These are phyloP conservation scores for Panulirus ornatus DNA, from an alignment of 1,140 invertebrate species.

Conservation along the genomic window DNA sequence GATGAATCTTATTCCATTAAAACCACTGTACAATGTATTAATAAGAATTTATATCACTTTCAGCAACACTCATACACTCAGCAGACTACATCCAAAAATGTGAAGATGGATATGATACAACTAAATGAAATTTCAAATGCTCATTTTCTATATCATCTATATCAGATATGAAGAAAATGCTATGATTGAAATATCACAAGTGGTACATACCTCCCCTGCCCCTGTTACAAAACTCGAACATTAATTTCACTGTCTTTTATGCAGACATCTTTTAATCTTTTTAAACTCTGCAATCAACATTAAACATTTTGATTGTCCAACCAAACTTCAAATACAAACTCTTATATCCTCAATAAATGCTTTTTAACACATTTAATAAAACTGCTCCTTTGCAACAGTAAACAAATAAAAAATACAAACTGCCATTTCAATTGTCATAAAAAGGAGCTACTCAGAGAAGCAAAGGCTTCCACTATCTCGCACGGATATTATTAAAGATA, in stretches of 20 bases:
- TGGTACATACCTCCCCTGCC: constrained; percentile 1
- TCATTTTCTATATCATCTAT: not conserved
- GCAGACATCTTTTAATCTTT: not conserved
- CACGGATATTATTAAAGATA: constrained; percentile 73
- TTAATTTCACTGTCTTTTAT: constrained; percentile 34
- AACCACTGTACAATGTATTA: constrained; percentile 36
- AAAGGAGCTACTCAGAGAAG: constrained; percentile 70
- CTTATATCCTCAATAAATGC: constrained; percentile 64
- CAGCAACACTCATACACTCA: not conserved
- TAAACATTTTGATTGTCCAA: constrained; percentile 70
- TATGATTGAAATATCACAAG: constrained; percentile 21
- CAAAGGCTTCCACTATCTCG: constrained; percentile 61
- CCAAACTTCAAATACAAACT: constrained; percentile 67
- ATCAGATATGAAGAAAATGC: not conserved
- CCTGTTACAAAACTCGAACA: constrained; percentile 66
- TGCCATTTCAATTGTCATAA: constrained; percentile 65
- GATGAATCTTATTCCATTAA: constrained; percentile 40
- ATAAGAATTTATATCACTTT: not conserved
- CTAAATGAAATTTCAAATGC: not conserved
- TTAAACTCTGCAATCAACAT: constrained; percentile 61
- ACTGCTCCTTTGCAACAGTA: constrained; percentile 67
- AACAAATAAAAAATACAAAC: constrained; percentile 56
- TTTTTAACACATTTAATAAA: constrained; percentile 69
- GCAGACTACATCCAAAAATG: not conserved
- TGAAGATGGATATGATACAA: not conserved